Evolutionary conservation across 1,140 invertebrate genomes (phyloP), one percentile per base, ranked within the genome.

Genomic region (Goniozus legneri): DNA sequence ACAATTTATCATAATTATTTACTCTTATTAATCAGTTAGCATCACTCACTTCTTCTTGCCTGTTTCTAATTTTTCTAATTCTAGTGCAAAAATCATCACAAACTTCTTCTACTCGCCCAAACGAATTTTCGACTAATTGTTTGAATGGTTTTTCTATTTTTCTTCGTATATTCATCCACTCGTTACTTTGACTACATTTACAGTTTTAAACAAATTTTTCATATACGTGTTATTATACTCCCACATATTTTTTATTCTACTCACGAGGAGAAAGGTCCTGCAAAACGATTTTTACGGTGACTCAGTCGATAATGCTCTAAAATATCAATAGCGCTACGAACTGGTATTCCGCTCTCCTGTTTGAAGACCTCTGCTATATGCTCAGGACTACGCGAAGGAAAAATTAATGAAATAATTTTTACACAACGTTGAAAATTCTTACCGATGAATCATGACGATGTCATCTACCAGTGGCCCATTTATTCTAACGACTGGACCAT

Each of bases 401-500:
- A 0, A 20, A 40, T 18, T 1, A 15, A 19, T 10, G 14, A 27
- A n/a, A 27, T 6, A 4, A 27, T 27, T 27, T 47, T 10, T 8
- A 2, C 4, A 16, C 24, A 15, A 19, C 14, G 22, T 0, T 16
- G 24, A 33, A 6, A 19, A 16, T 30, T 39, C 39, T 20, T 27
- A 67, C 67, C 67, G 62, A n/a, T 71, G 68, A 40, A 73, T 71
- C 50, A 85, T 72, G 2, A 84, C 78, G 19, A 84, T 77, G 38
- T 84, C 79, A 3, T 76, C 75, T 1, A 80, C 77, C 22, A 84
- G 68, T 0, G 82, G 80, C 21, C 81, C 82, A 10, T 82, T 77
- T 14, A 84, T 71, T 37, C 82, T 70, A 3, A 84, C 82, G 6
- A 85, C 75, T 0, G 82, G 80, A 2, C 83, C 83, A 45, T 84